Conservation (phyloP, 2,797 vertebrate species). For the Taenioides sp. region DNA sequence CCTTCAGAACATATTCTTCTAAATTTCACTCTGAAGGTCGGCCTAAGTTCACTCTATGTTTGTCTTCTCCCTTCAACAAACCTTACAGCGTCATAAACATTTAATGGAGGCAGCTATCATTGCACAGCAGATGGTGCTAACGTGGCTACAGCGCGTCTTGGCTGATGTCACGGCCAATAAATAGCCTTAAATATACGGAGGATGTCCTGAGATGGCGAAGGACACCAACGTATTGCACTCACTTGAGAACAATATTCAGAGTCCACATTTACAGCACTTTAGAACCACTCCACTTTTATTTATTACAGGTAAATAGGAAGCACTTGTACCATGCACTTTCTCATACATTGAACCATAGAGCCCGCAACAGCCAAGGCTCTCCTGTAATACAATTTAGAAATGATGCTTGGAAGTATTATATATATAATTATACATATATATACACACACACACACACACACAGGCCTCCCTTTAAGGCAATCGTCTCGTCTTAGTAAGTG, state of each 20-base stretch:
- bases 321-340: constrained; percentile 8
- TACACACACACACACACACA: too few relatives aligned
- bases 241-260: constrained; percentile 11
- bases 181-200: constrained; percentile 52
- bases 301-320: constrained; percentile 11
- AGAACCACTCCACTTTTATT: constrained; percentile 1
- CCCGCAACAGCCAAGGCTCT: constrained; percentile 2
- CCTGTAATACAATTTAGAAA: neutral
- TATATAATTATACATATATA: too few relatives aligned
- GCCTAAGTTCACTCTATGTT: constrained; percentile 55
- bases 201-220: constrained; percentile 42
- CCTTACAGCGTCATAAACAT: constrained; percentile 63
- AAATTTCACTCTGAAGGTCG: constrained; percentile 70
- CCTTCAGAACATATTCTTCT: constrained; percentile 23
- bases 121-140: constrained; percentile 68
- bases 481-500: constrained; percentile 40
- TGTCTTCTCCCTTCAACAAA: constrained; percentile 60
- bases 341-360: constrained; percentile 3
- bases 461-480: constrained; percentile 13
- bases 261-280: constrained; percentile 9
- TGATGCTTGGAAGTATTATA: neutral
- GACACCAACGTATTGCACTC: constrained; percentile 31
- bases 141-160: constrained; percentile 35
- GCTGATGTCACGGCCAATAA: constrained; percentile 57
- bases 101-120: constrained; percentile 74